A percentile compares a stretch with the other conserved stretches of the same genome.
Evolutionary conservation across 1,140 invertebrate genomes (phyloP).

Genomic region (Drosophila sulfurigaster): DNA sequence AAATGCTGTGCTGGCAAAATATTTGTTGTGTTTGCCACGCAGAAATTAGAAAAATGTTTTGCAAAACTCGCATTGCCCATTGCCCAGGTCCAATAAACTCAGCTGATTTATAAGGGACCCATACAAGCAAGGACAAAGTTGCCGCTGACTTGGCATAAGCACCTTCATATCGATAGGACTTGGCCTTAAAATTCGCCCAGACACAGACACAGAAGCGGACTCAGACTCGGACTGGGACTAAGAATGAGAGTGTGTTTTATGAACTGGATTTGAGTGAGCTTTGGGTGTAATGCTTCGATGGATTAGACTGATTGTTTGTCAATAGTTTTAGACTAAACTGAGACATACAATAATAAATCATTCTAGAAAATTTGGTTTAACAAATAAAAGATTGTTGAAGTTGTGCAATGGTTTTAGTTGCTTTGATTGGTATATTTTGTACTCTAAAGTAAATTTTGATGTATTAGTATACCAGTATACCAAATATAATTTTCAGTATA

Average conservation of each 20-base stretch:
- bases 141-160: slow-evolving; percentile 59
- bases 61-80: slow-evolving; percentile 46
- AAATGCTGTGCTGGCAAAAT: slow-evolving; percentile 69
- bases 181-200: slow-evolving; percentile 4
- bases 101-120: slow-evolving; percentile 70
- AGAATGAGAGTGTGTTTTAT: slow-evolving; percentile 48
- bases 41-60: slow-evolving; percentile 81
- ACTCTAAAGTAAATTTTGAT: too few species aligned
- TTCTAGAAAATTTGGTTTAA: too few species aligned
- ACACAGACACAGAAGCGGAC: not conserved
- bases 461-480: too few species aligned
- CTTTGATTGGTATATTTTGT: too few species aligned
- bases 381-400: too few species aligned
- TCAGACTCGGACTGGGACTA: not conserved
- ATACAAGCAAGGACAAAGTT: slow-evolving; percentile 47
- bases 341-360: too few species aligned
- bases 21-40: slow-evolving; percentile 47
- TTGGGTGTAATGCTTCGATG: slow-evolving; percentile 50
- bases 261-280: slow-evolving; percentile 68
- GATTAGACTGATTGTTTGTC: slow-evolving; percentile 61
- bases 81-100: slow-evolving; percentile 57
- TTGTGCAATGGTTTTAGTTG: too few species aligned
- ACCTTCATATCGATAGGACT: slow-evolving; percentile 8
- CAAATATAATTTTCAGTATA: too few species aligned
- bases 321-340: slow-evolving; percentile 3